These are phyloP conservation scores for Xyliphius kryptos DNA, from an alignment of 2,113 vertebrate species.

Conservation along the genomic window DNA sequence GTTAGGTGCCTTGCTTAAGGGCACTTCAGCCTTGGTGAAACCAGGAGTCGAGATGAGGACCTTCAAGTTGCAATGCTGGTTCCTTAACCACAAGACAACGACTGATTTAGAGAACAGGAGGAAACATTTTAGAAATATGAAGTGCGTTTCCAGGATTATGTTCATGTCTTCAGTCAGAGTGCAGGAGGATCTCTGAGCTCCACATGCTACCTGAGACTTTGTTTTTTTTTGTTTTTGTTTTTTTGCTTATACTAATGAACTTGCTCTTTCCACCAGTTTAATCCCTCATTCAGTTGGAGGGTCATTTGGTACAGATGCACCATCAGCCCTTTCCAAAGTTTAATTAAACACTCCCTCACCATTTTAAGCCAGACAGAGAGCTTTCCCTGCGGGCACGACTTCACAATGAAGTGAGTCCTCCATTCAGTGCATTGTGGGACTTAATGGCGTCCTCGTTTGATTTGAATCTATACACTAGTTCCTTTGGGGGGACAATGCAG, in stretches of 20 bases:
- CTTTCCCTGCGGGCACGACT: constrained; percentile 26
- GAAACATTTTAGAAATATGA: no score
- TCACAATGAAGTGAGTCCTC: constrained; percentile 34
- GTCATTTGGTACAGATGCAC: constrained; percentile 48
- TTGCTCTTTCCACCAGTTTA: constrained; percentile 40
- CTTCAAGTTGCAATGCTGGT: no score
- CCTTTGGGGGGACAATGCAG: constrained; percentile 32
- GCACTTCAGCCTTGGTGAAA: no score
- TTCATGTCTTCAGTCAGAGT: no score
- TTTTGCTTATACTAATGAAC: constrained; percentile 32
- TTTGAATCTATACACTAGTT: constrained; percentile 37
- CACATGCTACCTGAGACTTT: constrained; percentile 10
- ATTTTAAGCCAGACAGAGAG: constrained; percentile 34
- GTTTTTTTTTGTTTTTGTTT: no score
- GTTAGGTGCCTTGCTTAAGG: no score
- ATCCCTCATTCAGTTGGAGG: constrained; percentile 45
- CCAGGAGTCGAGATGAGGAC: no score
- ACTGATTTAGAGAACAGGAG: no score
- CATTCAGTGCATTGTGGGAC: constrained; percentile 41
- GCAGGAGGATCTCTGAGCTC: constrained; percentile 2
- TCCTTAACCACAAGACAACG: no score
- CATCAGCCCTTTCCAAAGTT: constrained; percentile 48
- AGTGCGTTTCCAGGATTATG: no score
- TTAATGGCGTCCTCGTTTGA: constrained; percentile 48
- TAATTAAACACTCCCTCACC: constrained; percentile 48